Percentiles rank a stretch among this genome's conserved stretches.
phyloP scores from a whole-genome alignment of 2,113 vertebrate species.

The Bagarius yarrelli region DNA sequence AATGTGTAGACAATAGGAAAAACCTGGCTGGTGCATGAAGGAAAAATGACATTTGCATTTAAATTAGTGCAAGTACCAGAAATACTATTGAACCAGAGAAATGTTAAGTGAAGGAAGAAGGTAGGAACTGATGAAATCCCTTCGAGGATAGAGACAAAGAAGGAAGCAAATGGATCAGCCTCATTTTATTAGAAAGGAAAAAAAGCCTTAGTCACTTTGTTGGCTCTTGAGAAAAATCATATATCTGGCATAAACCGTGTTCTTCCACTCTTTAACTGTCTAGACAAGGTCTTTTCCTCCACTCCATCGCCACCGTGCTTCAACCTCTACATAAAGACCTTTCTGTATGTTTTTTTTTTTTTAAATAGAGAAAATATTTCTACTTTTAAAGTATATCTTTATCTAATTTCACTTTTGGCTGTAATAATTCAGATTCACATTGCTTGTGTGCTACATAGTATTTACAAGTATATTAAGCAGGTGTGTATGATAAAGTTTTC shows the following conservation, averaged over 20 bases:
- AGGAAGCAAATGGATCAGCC: constrained; percentile 19
- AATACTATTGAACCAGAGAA: constrained; percentile 40
- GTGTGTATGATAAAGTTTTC: not conserved
- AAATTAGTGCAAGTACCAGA: constrained; percentile 53
- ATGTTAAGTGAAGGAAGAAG: constrained; percentile 1
- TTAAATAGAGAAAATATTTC: not conserved
- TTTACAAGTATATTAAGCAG: constrained; percentile 5
- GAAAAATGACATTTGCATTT: constrained; percentile 52
- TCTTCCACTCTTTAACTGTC: not conserved
- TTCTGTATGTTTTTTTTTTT: not conserved
- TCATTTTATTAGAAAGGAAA: constrained; percentile 27
- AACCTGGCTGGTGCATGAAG: not conserved
- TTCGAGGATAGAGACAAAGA: constrained; percentile 24
- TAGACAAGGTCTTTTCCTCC: not conserved
- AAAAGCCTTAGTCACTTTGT: constrained; percentile 30
- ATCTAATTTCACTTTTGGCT: not conserved
- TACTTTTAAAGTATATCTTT: not conserved
- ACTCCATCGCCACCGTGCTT: not conserved
- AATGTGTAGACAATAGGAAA: constrained; percentile 43
- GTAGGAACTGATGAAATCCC: constrained; percentile 30
- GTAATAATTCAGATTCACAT: not conserved
- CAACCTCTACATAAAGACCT: not conserved
- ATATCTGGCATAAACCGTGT: not conserved
- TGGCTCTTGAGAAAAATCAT: not conserved
- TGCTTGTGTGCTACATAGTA: not conserved